Conservation (phyloP, 1,140 invertebrate species). For the Hycleus cichorii region DNA sequence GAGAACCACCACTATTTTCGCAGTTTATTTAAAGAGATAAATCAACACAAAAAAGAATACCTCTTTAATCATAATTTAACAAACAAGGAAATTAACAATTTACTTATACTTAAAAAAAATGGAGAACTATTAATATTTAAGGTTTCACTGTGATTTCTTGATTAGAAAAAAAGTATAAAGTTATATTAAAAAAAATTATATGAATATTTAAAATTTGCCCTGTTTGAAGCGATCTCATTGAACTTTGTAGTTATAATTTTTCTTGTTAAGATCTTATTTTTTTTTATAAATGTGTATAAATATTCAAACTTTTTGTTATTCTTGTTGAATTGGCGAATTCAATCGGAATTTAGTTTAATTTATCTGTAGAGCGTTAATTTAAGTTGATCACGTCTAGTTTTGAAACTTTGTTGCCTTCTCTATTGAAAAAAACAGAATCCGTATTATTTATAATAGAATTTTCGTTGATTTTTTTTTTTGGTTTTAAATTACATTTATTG, state of each 20-base stretch:
- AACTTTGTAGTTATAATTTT: conserved; percentile 39
- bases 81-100: no score
- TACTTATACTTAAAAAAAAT: not conserved
- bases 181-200: conserved; percentile 27
- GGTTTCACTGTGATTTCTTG: conserved; percentile 44
- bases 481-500: no score
- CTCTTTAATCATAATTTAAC: no score
- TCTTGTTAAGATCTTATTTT: conserved; percentile 40
- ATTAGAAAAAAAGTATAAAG: conserved; percentile 37
- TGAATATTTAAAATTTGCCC: conserved; percentile 34
- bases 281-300: conserved; percentile 5
- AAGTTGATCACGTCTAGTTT: not conserved
- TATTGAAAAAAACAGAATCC: not conserved
- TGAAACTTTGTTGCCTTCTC: conserved; percentile 8
- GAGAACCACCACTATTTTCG: no score
- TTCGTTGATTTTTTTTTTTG: no score
- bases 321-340: conserved; percentile 9
- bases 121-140: conserved; percentile 11
- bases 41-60: no score
- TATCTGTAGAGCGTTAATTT: conserved; percentile 2
- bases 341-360: not conserved
- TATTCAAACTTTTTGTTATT: not conserved
- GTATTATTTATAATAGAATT: no score
- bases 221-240: conserved; percentile 42
- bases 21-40: no score